Evolutionary conservation across 2,888 invertebrate genomes (phyloP).

Genomic region (Chaetogeoica ovagalla): DNA sequence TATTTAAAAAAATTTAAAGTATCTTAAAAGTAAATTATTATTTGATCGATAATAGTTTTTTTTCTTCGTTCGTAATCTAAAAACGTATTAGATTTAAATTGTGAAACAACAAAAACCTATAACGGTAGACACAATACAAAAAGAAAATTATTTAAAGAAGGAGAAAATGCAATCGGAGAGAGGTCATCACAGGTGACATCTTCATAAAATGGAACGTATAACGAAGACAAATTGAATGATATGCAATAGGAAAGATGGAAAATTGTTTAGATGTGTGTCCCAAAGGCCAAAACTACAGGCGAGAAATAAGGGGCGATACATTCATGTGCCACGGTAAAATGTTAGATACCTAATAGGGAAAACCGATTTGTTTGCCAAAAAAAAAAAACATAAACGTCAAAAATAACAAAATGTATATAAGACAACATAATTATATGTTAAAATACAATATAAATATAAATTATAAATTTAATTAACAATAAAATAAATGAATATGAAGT

Average conservation of each 20-base stretch:
- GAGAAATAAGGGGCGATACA: not conserved
- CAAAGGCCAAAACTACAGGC: not conserved
- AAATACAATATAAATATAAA: too few species aligned
- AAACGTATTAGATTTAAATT: not conserved
- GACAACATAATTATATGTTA: too few species aligned
- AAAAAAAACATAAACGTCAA: not conserved
- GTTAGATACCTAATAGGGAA: not conserved
- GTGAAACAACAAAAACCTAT: too few species aligned
- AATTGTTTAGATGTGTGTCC: not conserved
- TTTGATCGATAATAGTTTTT: not conserved
- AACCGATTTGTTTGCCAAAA: not conserved
- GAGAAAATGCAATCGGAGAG: not conserved
- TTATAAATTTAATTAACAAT: not conserved
- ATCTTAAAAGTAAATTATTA: not conserved
- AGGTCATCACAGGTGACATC: not conserved
- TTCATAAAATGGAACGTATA: not conserved
- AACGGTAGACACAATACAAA: too few species aligned
- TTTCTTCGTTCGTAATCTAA: not conserved
- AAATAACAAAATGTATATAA: not conserved
- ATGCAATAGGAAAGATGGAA: not conserved
- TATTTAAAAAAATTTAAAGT: not conserved
- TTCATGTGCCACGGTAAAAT: not conserved
- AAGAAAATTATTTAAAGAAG: not conserved
- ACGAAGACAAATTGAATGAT: not conserved
- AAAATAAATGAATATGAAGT: not conserved